Base-by-base conservation (phyloP, 2,113 vertebrate species). In the Grammomys dolichurus region DNA sequence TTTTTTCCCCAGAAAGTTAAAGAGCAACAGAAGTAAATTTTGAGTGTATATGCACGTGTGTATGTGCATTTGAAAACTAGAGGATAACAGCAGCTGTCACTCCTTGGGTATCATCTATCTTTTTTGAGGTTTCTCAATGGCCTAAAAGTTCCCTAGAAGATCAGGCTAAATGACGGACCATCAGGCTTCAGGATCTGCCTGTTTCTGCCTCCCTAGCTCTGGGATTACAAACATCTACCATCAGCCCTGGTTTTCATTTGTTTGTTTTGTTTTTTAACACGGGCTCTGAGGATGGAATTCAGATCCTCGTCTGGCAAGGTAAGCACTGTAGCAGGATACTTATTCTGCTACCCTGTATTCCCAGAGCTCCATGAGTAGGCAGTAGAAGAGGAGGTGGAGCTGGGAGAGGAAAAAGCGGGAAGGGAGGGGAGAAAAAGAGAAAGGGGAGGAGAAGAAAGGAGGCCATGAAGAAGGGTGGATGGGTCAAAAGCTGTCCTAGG, bases 21-120 rank as follows among this genome's bases (percentile, higher is more conserved):
- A 96, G 51, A 96, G 70, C 63, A 93, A 72, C 31, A 69, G 14
- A 94, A 96, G 40, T 78, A 40, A 91, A 54, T 36, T 72, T 72
- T 36, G 43, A 20, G 43, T 48, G 6, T 51, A 10, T 51, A 13
- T 78, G 4, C 7, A 6, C 17, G 28, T 78, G 6, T 54, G 7
- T 16, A 54, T 26, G 8, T 81, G 48, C 48, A 9, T n/a, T 33
- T 72, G 22, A 20, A 70, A n/a, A 54, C 3, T 31, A 87, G 33
- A 26, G 33, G 20, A 72, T 19, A 70, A 54, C 33, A 48, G 51
- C 20, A 54, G 33, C 3, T 8, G 31, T 20, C 26, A 48, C 33
- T 36, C 22, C 19, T 54, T 13, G 0, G 67, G 33, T 69, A 2
- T 19, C 10, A 24, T 54, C 12, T 87, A 9, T 20, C 65, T 87